Evolutionary conservation across 2,888 invertebrate genomes (phyloP).

Genomic region (Idaea biselata): DNA sequence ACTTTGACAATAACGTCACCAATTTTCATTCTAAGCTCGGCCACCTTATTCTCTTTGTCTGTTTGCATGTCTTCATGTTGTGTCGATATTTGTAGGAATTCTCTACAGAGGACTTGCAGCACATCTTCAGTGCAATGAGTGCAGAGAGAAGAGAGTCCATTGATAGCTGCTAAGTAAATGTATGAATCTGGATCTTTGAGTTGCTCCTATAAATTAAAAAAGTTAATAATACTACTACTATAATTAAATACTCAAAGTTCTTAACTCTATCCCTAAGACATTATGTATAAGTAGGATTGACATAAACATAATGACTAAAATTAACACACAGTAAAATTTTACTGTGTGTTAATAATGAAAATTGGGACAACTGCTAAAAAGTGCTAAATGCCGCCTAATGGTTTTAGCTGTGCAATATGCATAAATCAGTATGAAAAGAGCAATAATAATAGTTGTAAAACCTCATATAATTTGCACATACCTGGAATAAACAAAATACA

Average conservation of each 20-base stretch:
- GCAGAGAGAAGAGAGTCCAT: conserved; percentile 86
- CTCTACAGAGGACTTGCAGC: conserved; percentile 83
- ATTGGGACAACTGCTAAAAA: too few relatives aligned
- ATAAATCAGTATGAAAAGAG: too few relatives aligned
- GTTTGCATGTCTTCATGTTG: conserved; percentile 37
- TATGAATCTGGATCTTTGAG: conserved; percentile 90
- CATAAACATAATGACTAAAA: too few relatives aligned
- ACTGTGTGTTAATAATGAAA: too few relatives aligned
- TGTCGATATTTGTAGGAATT: conserved; percentile 77
- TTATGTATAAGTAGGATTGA: too few relatives aligned
- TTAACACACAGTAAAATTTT: too few relatives aligned
- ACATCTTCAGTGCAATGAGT: conserved; percentile 84
- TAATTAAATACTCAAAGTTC: too few relatives aligned
- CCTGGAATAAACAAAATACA: conserved; percentile 86
- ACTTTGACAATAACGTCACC: conserved; percentile 90
- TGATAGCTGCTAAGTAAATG: conserved; percentile 88
- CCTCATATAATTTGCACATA: conserved; percentile 39
- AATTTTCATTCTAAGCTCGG: conserved; percentile 86
- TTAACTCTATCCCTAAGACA: too few relatives aligned
- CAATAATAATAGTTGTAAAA: too few relatives aligned
- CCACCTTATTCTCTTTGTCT: conserved; percentile 60
- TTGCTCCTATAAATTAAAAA: conserved; percentile 80
- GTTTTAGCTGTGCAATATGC: too few relatives aligned
- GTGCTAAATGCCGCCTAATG: too few relatives aligned
- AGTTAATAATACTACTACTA: conserved; percentile 33